Conservation (phyloP, 2,113 vertebrate species). For the Sardina pilchardus region DNA sequence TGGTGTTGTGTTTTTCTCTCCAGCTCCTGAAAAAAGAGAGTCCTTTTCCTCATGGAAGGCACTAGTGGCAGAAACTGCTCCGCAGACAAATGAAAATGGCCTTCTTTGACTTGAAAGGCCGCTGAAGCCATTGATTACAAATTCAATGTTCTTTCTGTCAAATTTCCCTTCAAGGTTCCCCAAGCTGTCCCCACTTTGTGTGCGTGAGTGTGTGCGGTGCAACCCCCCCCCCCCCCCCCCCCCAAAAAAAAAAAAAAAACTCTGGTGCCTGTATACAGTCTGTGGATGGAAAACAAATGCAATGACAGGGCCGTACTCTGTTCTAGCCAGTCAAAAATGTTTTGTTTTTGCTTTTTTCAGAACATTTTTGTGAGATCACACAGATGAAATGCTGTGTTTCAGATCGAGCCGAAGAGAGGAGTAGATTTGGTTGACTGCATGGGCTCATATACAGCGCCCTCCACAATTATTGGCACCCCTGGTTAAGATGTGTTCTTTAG, state of each 20-base stretch:
- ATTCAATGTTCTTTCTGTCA: background rate
- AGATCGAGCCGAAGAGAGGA: background rate
- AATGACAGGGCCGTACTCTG: background rate
- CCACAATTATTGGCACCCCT: too few species aligned
- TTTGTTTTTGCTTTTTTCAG: too few species aligned
- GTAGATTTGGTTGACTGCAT: background rate
- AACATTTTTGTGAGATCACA: too few species aligned
- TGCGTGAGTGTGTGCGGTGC: background rate
- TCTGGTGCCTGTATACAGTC: background rate
- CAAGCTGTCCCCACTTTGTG: background rate
- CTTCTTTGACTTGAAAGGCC: background rate
- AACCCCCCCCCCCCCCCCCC: too few species aligned
- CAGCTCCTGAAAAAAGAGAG: background rate
- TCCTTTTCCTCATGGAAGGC: background rate
- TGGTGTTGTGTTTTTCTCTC: background rate
- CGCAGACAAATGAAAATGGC: background rate
- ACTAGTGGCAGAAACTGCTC: background rate
- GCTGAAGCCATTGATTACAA: background rate
- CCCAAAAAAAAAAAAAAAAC: too few species aligned
- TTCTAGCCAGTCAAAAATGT: background rate
- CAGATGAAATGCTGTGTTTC: too few species aligned
- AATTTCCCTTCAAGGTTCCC: background rate
- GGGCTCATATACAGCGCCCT: too few species aligned
- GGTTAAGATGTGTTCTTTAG: too few species aligned
- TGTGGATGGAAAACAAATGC: background rate